Base-by-base conservation (phyloP, 1,140 invertebrate species). In the Rhagoletis pomonella region DNA sequence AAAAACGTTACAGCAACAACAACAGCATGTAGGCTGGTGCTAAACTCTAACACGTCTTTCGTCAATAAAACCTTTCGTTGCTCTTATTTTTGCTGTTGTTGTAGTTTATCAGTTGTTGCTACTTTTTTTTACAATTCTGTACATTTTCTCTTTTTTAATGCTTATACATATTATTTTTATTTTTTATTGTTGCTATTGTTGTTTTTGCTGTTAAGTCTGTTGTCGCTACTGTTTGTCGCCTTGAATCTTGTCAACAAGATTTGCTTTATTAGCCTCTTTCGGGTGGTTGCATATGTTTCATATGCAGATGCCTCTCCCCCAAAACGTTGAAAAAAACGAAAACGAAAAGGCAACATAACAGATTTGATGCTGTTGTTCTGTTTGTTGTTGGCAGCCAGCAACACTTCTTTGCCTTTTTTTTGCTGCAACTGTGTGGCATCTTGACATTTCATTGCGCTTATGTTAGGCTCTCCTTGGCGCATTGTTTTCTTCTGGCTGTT, bases 261-360 rank as follows among this genome's bases (percentile, higher is more conserved):
- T 92, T 92, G 91, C 91, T 92, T 92, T 92, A 92, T 92, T 92
- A 92, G 91, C 90, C 90, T 92, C 91, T 92, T 92, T 92, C 90
- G 91, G 91, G 91, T 92, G 91, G 91, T 88, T 89, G 89, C 90
- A 86, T 84, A 88, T 87, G 73, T 81, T 86, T 59, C 64, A 86
- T 77, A 84, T 44, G 73, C 73, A 81, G 73, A 81, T 81, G 73
- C 73, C 14, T 29, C 73, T 81, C 73, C 42, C 39, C 17, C 73
- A 81, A 55, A 19, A 5, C 9, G 17, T 17, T 42, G 67, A 42
- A 10, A n/a, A 73, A 73, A 73, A 44, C 14, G n/a, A 55, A 55
- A 47, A 73, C 42, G 47, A 14, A 81, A n/a, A 55, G 44, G 5
- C 67, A 29, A 81, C 73, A 81, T 55, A 10, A 81, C 50, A 19